Evolutionary conservation across 2,113 vertebrate species (phyloP).

Genomic region (Lipophrys pholis): DNA sequence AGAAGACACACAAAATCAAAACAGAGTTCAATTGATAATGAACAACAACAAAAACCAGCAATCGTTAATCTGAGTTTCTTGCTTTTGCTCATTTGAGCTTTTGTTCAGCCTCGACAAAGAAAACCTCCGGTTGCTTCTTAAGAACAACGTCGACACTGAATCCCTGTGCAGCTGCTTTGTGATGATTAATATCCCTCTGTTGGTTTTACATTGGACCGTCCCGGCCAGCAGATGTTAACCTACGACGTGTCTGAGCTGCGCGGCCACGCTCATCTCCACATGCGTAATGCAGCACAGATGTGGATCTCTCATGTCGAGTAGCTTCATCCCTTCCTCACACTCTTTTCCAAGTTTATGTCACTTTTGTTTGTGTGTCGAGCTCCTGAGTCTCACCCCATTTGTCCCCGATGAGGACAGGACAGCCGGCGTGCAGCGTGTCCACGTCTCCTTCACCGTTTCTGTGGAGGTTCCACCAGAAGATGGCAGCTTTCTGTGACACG

Average conservation of each 20-base stretch:
- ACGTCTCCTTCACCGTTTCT: slow-evolving; percentile 87
- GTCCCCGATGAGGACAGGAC: slow-evolving; percentile 91
- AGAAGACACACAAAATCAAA: slow-evolving; percentile 35
- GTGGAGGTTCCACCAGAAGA: slow-evolving; percentile 98
- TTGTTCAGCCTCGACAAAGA: background rate
- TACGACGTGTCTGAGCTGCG: no score
- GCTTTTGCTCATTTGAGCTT: background rate
- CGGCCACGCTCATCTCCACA: no score
- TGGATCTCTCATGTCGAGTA: no score
- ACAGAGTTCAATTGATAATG: background rate
- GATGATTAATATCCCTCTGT: slow-evolving; percentile 39
- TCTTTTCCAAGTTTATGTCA: no score
- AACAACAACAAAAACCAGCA: background rate
- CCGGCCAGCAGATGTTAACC: no score
- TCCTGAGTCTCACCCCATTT: slow-evolving; percentile 90
- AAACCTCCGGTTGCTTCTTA: slow-evolving; percentile 1
- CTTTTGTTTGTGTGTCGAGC: no score
- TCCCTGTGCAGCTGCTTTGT: slow-evolving; percentile 41
- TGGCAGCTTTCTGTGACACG: slow-evolving; percentile 87
- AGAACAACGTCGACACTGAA: slow-evolving; percentile 9
- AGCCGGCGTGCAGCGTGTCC: slow-evolving; percentile 92
- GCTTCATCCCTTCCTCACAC: no score
- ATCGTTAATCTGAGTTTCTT: background rate
- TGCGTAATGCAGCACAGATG: slow-evolving; percentile 69
- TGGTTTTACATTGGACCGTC: no score